Percentiles rank a stretch among this genome's conserved stretches.
These are phyloP conservation scores for Callipepla squamata DNA, from an alignment of 2,113 vertebrate genomes.

Conservation along the genomic window DNA sequence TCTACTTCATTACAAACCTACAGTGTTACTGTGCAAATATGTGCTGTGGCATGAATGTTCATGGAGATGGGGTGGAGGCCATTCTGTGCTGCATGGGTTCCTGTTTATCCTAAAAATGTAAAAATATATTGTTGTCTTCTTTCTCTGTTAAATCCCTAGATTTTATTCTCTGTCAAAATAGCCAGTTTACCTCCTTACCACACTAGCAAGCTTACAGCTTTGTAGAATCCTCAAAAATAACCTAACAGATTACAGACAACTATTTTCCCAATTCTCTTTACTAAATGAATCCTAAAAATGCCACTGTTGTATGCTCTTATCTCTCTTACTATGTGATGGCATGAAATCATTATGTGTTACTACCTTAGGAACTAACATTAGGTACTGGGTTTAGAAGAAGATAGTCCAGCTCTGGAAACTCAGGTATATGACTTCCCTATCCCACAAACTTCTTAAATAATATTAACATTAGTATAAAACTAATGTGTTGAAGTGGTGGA, in stretches of 20 bases:
- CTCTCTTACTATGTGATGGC: no score
- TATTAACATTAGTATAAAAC: background rate
- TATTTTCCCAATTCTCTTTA: background rate
- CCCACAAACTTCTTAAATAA: background rate
- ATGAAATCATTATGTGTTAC: background rate
- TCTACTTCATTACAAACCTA: background rate
- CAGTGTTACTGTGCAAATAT: background rate
- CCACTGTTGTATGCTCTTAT: background rate
- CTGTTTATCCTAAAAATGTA: background rate
- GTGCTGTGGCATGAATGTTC: background rate
- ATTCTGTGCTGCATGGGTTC: background rate
- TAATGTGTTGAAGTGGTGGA: accelerated
- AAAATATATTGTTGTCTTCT: background rate
- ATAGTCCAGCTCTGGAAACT: background rate
- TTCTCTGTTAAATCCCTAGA: background rate
- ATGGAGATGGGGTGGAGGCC: accelerated
- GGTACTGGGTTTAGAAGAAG: background rate
- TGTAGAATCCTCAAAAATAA: background rate
- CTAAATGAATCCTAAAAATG: background rate
- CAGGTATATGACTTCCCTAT: background rate
- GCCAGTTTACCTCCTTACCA: background rate
- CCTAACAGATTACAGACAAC: background rate
- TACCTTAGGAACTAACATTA: background rate
- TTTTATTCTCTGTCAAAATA: background rate
- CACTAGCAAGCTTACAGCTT: background rate